Evolutionary conservation across 1,140 invertebrate genomes (phyloP).

Genomic region (Brachystomella parvula): DNA sequence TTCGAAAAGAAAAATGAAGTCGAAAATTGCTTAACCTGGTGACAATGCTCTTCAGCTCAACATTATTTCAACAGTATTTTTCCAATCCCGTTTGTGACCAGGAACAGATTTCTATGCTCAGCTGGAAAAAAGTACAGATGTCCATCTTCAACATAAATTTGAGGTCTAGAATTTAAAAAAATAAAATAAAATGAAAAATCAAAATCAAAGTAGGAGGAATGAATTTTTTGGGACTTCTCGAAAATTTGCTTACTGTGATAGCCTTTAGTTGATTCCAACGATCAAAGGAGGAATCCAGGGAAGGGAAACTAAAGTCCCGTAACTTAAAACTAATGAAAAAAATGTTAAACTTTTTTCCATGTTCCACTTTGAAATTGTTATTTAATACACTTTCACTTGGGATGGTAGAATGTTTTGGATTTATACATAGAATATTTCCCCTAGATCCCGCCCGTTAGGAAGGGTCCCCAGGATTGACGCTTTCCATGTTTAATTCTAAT

Average conservation of each 20-base stretch:
- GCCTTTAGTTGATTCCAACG: conserved; percentile 1
- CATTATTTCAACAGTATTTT: conserved; percentile 34
- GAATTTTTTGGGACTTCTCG: neutral
- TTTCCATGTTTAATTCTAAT: too few relatives aligned
- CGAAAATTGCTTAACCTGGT: conserved; percentile 23
- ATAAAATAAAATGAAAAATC: neutral
- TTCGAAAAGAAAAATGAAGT: neutral
- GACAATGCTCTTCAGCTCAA: conserved; percentile 24
- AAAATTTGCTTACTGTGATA: conserved; percentile 2
- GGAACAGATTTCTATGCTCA: conserved; percentile 27
- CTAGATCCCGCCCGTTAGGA: too few relatives aligned
- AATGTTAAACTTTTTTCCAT: too few relatives aligned
- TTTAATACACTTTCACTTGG: too few relatives aligned
- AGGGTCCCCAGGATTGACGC: too few relatives aligned
- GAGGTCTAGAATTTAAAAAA: conserved; percentile 27
- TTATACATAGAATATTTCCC: too few relatives aligned
- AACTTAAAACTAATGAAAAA: too few relatives aligned
- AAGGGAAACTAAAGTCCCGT: too few relatives aligned
- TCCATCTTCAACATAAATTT: conserved; percentile 33
- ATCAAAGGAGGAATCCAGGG: too few relatives aligned
- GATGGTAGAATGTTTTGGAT: too few relatives aligned
- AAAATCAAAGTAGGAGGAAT: too few relatives aligned
- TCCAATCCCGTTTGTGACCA: conserved; percentile 30
- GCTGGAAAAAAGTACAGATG: conserved; percentile 33
- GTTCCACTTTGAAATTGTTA: too few relatives aligned